Conservation (phyloP, 1,140 invertebrate species). For the Anastrepha ludens region DNA sequence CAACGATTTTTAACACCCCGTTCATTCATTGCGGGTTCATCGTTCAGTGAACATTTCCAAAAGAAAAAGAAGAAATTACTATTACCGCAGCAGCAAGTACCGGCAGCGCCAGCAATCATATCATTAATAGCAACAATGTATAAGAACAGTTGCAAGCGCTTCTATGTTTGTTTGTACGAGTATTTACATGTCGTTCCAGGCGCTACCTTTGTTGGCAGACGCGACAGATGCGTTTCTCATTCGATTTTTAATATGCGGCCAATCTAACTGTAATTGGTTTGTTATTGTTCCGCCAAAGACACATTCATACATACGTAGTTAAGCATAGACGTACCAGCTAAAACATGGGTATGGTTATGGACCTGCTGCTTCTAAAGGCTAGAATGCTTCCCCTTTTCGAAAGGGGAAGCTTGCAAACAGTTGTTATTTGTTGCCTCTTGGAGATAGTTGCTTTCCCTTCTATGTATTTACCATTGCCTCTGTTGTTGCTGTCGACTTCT, state of each 20-base stretch:
- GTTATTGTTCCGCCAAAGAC: slow-evolving; percentile 67
- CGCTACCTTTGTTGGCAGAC: slow-evolving; percentile 39
- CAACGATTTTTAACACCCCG: neutral
- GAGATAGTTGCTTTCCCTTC: slow-evolving; percentile 22
- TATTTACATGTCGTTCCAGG: neutral
- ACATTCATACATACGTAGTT: slow-evolving; percentile 21
- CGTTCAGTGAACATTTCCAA: neutral
- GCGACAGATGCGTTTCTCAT: slow-evolving; percentile 74
- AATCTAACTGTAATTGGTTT: slow-evolving; percentile 75
- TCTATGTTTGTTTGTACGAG: neutral
- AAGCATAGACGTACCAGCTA: slow-evolving; percentile 8
- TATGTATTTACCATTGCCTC: neutral
- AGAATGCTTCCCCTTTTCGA: neutral
- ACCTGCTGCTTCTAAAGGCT: neutral
- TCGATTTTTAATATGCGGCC: slow-evolving; percentile 75
- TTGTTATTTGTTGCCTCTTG: slow-evolving; percentile 37
- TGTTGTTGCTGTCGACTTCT: neutral
- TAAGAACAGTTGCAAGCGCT: neutral
- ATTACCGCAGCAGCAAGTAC: neutral
- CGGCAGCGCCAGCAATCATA: neutral
- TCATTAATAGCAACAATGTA: neutral
- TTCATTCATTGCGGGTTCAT: neutral
- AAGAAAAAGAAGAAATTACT: slow-evolving; percentile 2
- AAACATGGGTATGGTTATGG: neutral
- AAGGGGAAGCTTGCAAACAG: slow-evolving; percentile 47